These are phyloP conservation scores for Machimus atricapillus DNA, from an alignment of 2,888 invertebrate species.

Conservation along the genomic window DNA sequence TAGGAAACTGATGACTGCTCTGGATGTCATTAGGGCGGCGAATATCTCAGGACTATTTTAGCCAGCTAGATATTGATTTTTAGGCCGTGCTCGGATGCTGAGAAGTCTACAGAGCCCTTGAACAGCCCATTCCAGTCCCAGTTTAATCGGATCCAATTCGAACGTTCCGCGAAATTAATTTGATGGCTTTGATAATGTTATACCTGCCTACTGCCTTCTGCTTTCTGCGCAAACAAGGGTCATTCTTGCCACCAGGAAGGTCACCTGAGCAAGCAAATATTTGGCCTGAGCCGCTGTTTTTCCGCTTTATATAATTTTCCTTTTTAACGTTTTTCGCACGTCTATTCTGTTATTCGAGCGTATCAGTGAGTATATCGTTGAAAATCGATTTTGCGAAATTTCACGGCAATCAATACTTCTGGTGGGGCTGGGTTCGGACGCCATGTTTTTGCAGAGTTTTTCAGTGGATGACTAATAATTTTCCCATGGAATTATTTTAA, in stretches of 20 bases:
- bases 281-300: background rate
- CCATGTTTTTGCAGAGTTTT: background rate
- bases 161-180: conserved; percentile 8
- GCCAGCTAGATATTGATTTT: background rate
- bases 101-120: background rate
- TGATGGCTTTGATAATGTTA: background rate
- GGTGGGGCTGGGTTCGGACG: background rate
- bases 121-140: background rate
- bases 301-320: background rate
- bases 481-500: background rate
- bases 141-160: background rate
- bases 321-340: background rate
- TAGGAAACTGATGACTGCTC: background rate
- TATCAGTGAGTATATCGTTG: background rate
- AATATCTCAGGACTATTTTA: background rate
- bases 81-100: background rate
- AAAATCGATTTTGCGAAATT: background rate
- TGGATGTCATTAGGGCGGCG: background rate
- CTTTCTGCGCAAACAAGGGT: background rate
- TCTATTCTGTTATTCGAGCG: background rate
- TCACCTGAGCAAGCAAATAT: background rate
- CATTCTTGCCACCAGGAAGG: background rate
- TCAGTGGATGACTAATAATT: background rate
- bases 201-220: background rate
- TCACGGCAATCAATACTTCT: background rate